phyloP scores from a whole-genome alignment of 2,797 vertebrate genomes.

The Meda fulgida region DNA sequence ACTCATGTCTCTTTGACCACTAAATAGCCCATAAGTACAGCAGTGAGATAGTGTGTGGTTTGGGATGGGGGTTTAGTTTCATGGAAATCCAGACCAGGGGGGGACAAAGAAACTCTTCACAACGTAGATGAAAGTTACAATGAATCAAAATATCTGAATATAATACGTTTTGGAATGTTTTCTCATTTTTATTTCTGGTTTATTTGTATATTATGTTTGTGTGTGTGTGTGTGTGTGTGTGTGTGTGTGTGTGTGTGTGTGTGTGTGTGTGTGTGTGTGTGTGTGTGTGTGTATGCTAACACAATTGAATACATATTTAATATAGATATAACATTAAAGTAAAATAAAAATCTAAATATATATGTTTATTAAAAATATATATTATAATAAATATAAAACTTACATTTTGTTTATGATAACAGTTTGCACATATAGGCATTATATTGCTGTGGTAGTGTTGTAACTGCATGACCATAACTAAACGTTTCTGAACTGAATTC shows the following conservation, averaged over 20 bases:
- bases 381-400: not conserved
- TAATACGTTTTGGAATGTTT: not conserved
- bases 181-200: not conserved
- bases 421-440: not conserved
- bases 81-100: not conserved
- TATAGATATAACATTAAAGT: not conserved
- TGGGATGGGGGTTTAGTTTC: slow-evolving; percentile 37
- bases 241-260: too few relatives aligned
- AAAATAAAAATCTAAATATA: not conserved
- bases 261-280: too few relatives aligned
- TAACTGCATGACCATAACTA: not conserved
- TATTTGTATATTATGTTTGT: too few relatives aligned
- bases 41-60: slow-evolving; percentile 35
- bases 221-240: too few relatives aligned
- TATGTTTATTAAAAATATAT: not conserved
- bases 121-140: slow-evolving; percentile 7
- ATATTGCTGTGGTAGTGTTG: not conserved
- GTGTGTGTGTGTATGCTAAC: not conserved
- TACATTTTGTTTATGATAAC: not conserved
- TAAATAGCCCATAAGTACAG: slow-evolving; percentile 22
- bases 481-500: not conserved
- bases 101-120: not conserved
- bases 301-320: not conserved
- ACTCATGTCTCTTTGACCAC: slow-evolving; percentile 26
- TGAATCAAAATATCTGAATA: not conserved